Evolutionary conservation across 1,140 invertebrate genomes (phyloP), one percentile per base, ranked within the genome.

Genomic region (Saccostrea echinata): DNA sequence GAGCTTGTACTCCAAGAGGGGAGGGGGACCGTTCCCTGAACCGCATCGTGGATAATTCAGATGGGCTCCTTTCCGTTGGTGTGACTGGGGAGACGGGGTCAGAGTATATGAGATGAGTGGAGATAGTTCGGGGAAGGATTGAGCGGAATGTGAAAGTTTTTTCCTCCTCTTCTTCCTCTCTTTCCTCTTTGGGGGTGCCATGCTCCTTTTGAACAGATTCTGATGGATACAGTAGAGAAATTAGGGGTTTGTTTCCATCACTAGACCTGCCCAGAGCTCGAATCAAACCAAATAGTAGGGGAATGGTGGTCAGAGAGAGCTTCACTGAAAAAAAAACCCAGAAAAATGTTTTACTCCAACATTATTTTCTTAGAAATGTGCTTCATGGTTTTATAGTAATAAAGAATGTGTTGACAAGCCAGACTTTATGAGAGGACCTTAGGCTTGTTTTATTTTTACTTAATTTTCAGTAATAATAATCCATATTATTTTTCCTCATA

Each of bases 51-150:
- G 81, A 35, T 13, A 55, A 55, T 16, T 88, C 90, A 64, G 89
- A 84, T 57, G 71, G 81, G 61, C 81, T 85, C 43, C 84, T 80
- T 53, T 84, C 85, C 21, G 87, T 89, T 33, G 90, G 88, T 64
- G 86, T 87, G 16, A 87, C 64, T 2, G 89, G 88, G 9, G 86
- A 71, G 0, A 88, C 83, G 3, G 88, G 90, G n/a, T 93, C 92
- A 2, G 91, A 88, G 13, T 90, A 92, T 1, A 93, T 90, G 84
- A 98, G 95, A 93, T 97, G 97, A 3, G 97, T 97, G 0, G 98
- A 98, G 89, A 99, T 95, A 43, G 98, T 98, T n/a, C 98, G 96
- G 0, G 98, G 98, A 92, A 99, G 98, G 52, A 98, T 98, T 0
- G 98, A 97, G 84, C 97, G 93, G 90, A 96, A 96, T 55, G 93